Conservation (phyloP, 2,113 vertebrate species). For the Mellivora capensis region DNA sequence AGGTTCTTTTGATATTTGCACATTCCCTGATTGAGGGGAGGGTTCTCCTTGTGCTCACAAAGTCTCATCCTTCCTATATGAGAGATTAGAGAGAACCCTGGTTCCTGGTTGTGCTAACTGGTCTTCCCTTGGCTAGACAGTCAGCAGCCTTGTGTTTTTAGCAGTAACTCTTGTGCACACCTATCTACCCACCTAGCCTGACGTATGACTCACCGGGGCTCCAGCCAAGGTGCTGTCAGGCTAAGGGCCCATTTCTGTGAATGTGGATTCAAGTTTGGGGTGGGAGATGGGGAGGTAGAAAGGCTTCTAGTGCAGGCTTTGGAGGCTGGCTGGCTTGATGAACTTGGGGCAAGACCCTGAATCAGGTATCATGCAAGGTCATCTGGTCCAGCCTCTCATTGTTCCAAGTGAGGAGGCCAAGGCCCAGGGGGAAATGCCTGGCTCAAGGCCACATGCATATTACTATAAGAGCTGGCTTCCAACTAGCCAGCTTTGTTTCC, state of each 20-base stretch:
- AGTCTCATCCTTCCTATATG: not conserved
- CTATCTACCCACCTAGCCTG: not conserved
- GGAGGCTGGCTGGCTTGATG: not conserved
- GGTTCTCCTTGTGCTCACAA: not conserved
- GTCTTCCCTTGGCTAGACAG: not conserved
- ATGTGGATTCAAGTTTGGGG: not conserved
- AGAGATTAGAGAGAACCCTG: not conserved
- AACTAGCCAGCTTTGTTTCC: not conserved
- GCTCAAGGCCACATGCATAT: not conserved
- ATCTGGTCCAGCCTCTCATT: not conserved
- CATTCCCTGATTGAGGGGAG: not conserved
- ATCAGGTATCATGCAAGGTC: not conserved
- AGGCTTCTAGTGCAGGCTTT: not conserved
- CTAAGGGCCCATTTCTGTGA: conserved; percentile 2
- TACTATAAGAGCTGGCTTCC: not conserved
- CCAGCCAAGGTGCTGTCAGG: conserved; percentile 13
- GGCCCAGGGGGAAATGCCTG: not conserved
- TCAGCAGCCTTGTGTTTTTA: not conserved
- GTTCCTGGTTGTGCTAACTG: not conserved
- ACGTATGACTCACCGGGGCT: conserved; percentile 37
- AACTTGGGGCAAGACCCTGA: not conserved
- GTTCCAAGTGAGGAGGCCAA: not conserved
- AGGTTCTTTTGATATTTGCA: not conserved
- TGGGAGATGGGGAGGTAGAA: not conserved
- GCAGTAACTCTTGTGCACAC: not conserved